phyloP scores from a whole-genome alignment of 2,797 vertebrate genomes.

The Antrozous pallidus region DNA sequence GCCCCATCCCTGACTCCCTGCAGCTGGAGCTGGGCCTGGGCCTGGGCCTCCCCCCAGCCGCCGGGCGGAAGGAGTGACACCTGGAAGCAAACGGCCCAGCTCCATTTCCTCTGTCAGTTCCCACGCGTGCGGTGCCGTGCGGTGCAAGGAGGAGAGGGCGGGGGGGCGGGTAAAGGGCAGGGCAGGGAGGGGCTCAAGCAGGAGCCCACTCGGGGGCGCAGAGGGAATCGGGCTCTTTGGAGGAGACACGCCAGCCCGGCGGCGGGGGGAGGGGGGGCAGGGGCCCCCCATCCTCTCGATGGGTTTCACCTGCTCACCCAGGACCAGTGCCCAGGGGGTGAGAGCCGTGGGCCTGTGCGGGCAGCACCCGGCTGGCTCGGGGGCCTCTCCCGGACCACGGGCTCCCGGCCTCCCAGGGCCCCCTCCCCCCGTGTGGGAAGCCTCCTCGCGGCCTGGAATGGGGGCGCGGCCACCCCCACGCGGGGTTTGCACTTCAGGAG shows the following conservation, averaged over 20 bases:
- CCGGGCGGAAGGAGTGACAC: neutral
- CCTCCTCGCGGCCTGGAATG: neutral
- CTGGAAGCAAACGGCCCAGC: neutral
- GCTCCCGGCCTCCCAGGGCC: neutral
- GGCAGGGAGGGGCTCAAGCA: neutral
- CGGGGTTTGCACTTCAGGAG: neutral
- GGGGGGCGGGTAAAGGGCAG: neutral
- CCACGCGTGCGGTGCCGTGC: too few relatives aligned
- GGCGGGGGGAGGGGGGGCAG: too few relatives aligned
- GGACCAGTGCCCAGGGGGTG: neutral
- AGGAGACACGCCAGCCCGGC: neutral
- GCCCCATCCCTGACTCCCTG: neutral
- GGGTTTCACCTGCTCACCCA: neutral
- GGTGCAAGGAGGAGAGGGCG: neutral
- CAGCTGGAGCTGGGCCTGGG: neutral
- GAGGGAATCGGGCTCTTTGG: neutral
- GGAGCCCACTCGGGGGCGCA: neutral
- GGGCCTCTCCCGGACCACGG: neutral
- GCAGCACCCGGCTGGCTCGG: neutral
- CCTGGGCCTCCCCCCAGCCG: neutral
- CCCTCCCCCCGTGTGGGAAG: neutral
- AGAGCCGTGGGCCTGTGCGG: neutral
- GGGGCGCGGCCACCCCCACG: neutral
- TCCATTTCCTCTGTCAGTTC: neutral
- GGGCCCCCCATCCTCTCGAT: neutral